These are phyloP conservation scores for Trichogramma dendrolimi DNA, from an alignment of 2,888 invertebrate genomes.

Conservation along the genomic window DNA sequence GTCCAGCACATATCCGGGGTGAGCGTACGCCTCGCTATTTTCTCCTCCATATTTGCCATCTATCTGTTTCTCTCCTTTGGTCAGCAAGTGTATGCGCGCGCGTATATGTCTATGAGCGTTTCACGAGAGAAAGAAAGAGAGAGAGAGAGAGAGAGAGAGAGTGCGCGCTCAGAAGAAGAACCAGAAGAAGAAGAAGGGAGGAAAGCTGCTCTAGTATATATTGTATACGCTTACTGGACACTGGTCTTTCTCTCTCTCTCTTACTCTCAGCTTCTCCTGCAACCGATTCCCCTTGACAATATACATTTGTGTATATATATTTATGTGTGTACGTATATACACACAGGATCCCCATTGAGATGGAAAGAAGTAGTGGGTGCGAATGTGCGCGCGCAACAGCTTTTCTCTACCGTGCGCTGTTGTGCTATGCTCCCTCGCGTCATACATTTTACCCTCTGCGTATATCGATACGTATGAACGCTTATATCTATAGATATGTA, in stretches of 20 bases:
- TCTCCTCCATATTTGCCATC: not conserved
- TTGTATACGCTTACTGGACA: conserved; percentile 31
- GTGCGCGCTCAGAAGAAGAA: not conserved
- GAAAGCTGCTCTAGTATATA: not conserved
- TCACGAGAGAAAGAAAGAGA: not conserved
- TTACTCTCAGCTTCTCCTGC: too few relatives aligned
- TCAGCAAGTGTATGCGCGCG: not conserved
- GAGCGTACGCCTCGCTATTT: not conserved
- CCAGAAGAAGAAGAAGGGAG: conserved; percentile 2
- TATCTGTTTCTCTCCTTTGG: too few relatives aligned
- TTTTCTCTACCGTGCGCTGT: conserved; percentile 8
- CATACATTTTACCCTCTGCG: not conserved
- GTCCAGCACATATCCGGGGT: not conserved
- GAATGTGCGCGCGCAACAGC: conserved; percentile 30
- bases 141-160: not conserved
- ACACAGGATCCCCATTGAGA: not conserved
- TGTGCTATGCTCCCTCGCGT: conserved; percentile 10
- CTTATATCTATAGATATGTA: too few relatives aligned
- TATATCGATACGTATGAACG: too few relatives aligned
- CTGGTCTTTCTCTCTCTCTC: conserved; percentile 31
- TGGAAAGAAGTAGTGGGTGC: not conserved
- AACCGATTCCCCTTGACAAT: too few relatives aligned
- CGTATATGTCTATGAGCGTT: not conserved
- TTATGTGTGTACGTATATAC: too few relatives aligned
- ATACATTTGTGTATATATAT: too few relatives aligned